phyloP scores from a whole-genome alignment of 64 coral and sea anemone species.

The Anthopleura sola region DNA sequence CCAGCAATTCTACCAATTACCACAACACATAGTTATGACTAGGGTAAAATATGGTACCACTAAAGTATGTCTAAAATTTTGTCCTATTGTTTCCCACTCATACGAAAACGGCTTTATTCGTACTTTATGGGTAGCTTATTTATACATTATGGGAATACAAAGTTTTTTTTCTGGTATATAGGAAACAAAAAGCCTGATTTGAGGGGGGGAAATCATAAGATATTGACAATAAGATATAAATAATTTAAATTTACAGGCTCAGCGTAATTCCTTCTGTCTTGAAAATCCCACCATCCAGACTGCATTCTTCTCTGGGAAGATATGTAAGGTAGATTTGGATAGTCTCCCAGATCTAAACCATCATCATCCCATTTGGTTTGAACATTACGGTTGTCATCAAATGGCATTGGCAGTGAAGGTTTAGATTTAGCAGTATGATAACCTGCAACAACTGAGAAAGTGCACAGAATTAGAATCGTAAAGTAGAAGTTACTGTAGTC shows the following conservation, averaged over 20 bases:
- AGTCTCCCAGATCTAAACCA: conserved; percentile 78
- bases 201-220: neutral
- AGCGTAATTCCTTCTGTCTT: conserved; percentile 90
- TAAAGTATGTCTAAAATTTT: too few relatives aligned
- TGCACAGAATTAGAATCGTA: neutral
- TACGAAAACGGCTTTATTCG: too few relatives aligned
- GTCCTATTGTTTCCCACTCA: too few relatives aligned
- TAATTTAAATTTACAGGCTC: conserved; percentile 59
- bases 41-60: too few relatives aligned
- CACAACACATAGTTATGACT: too few relatives aligned
- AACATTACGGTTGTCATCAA: conserved; percentile 69
- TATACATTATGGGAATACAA: too few relatives aligned
- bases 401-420: conserved; percentile 53
- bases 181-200: neutral
- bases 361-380: conserved; percentile 75
- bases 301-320: conserved; percentile 62
- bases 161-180: too few relatives aligned
- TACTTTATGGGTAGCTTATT: too few relatives aligned
- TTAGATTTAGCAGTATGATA: conserved; percentile 10
- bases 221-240: neutral
- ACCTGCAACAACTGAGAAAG: neutral
- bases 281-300: conserved; percentile 89
- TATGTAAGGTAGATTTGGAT: conserved; percentile 86
- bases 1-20: too few relatives aligned
- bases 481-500: too few relatives aligned